A percentile compares a stretch with the other conserved stretches of the same genome.
Evolutionary conservation across 2,797 vertebrate genomes (phyloP).

Genomic region (Chlorospingus flavigularis): DNA sequence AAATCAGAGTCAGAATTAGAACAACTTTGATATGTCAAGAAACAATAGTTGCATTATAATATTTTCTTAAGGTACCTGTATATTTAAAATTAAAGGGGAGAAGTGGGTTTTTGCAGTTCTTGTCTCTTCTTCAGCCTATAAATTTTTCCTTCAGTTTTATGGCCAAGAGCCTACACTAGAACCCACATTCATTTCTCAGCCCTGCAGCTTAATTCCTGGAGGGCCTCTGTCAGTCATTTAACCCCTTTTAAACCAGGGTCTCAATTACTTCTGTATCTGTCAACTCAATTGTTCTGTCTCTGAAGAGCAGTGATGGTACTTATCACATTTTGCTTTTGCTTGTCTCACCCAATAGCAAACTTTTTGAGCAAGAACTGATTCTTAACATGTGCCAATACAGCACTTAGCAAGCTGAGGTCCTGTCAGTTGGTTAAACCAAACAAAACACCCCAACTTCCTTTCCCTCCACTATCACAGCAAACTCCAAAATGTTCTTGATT

Average conservation of each 20-base stretch:
- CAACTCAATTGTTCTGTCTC: background rate
- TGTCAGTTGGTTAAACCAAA: background rate
- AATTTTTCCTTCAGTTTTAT: background rate
- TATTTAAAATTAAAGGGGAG: background rate
- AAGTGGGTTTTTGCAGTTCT: background rate
- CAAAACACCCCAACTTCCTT: background rate
- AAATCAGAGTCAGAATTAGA: background rate
- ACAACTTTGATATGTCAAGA: background rate
- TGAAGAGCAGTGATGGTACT: background rate
- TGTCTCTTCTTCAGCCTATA: background rate
- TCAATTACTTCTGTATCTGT: background rate
- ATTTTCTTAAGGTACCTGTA: background rate
- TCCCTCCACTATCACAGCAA: background rate
- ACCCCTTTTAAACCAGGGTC: background rate
- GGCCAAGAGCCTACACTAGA: background rate
- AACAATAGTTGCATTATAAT: background rate
- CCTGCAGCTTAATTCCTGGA: background rate
- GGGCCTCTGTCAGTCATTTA: background rate
- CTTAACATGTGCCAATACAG: background rate
- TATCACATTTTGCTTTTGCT: background rate
- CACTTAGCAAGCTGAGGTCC: background rate
- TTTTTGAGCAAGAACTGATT: background rate
- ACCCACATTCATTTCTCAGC: background rate
- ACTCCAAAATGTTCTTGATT: background rate
- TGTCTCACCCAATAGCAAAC: background rate